Percentiles rank a stretch among this genome's conserved stretches.
Evolutionary conservation across 2,888 invertebrate species (phyloP).

Genomic region (Hydriomena furcata): DNA sequence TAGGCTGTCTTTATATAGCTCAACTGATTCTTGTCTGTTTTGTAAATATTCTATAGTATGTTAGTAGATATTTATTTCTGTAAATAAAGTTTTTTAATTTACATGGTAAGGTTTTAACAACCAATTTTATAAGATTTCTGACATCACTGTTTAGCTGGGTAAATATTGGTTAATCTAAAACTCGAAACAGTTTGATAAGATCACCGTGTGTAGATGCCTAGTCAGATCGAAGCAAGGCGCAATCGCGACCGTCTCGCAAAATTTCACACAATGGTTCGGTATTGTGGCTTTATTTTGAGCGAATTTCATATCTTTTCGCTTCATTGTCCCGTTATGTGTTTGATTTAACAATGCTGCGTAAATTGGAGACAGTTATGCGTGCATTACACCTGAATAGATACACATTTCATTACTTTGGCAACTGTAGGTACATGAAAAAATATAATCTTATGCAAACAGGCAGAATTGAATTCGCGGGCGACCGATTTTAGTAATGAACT

Average conservation of each 20-base stretch:
- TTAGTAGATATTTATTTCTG: no score
- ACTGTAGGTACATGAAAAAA: not conserved
- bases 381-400: slow-evolving; percentile 25
- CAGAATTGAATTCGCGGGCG: not conserved
- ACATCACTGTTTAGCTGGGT: not conserved
- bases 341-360: slow-evolving; percentile 44
- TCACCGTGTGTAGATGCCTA: slow-evolving; percentile 14
- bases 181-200: slow-evolving; percentile 17
- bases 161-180: no score
- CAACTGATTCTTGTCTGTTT: no score
- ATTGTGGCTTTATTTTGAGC: slow-evolving; percentile 46
- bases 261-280: slow-evolving; percentile 46
- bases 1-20: no score
- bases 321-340: slow-evolving; percentile 43
- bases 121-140: not conserved
- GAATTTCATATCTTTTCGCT: slow-evolving; percentile 52
- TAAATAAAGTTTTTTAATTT: no score
- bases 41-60: no score
- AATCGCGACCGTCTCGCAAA: slow-evolving; percentile 49
- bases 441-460: slow-evolving; percentile 8
- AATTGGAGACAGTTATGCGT: slow-evolving; percentile 31
- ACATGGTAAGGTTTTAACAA: no score
- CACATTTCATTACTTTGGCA: slow-evolving; percentile 8
- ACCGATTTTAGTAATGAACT: slow-evolving; percentile 10
- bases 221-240: slow-evolving; percentile 32